Base-by-base conservation (phyloP, 2,797 vertebrate species). In the Sebastolobus alascanus region DNA sequence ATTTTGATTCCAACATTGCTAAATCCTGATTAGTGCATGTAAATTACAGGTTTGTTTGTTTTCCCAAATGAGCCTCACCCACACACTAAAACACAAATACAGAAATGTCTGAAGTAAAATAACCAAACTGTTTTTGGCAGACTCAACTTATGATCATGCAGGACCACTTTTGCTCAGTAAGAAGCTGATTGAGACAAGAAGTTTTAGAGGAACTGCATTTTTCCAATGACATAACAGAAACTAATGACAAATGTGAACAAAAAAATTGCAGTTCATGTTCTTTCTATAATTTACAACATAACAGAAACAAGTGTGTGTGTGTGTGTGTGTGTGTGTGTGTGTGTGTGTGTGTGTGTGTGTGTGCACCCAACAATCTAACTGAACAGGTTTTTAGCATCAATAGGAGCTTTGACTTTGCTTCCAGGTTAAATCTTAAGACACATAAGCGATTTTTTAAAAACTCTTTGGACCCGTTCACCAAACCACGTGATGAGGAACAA, bases 321-420 rank as follows among this genome's bases (percentile, higher is more conserved):
- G 25, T 25, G 25, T 25, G 25, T 25, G 25, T 25, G 25, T 25
- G 25, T 25, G 25, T 25, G 25, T 25, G 25, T 25, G 25, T 25
- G 25, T 25, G 25, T 25, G 25, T 25, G 25, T 25, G 25, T 25
- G 25, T 25, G 25, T 25, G 25, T 25, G 25, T 25, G 25, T 25
- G 25, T 25, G 33, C 33, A 50, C 16, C 46, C 46, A 50, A 9
- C 18, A 50, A 50, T 20, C 46, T 20, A 0, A 3, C 46, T 50
- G 8, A 50, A 20, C 46, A 0, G 46, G 0, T 20, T 50, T 50
- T 50, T 8, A 20, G 46, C 18, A 20, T 20, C 46, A 25, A 4
- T 35, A 27, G 12, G 4, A 43, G 10, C 11, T 69, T 25, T 54
- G 27, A 40, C 68, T 76, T 63, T 77, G 73, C 18, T 8, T 68